Evolutionary conservation across 2,113 vertebrate genomes (phyloP).

Genomic region (Sminthopsis crassicaudata): DNA sequence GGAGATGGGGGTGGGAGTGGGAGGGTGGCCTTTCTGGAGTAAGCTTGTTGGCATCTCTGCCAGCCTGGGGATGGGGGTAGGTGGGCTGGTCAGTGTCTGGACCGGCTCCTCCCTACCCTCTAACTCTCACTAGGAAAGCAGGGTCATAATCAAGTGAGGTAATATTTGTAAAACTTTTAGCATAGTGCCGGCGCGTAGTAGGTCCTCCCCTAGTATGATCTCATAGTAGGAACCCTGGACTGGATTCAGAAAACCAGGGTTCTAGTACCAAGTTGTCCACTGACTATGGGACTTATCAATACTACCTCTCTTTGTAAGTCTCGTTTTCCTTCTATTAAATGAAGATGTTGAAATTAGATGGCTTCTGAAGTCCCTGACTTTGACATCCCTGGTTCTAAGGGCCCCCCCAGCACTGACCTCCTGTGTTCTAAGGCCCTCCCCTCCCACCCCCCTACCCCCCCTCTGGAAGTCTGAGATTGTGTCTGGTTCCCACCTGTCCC

Average conservation of each 20-base stretch:
- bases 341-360: background rate
- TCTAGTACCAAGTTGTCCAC: background rate
- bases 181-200: background rate
- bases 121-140: background rate
- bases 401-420: background rate
- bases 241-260: background rate
- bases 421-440: background rate
- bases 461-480: background rate
- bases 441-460: too few relatives aligned
- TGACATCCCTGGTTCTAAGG: background rate
- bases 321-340: background rate
- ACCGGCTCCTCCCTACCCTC: background rate
- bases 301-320: background rate
- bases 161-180: background rate
- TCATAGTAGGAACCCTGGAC: background rate
- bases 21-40: background rate
- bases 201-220: background rate
- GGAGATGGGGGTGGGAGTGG: background rate
- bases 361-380: background rate
- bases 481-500: background rate
- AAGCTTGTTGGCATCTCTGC: background rate
- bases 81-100: background rate
- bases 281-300: background rate
- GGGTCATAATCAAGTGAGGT: background rate
- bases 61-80: slow-evolving; percentile 16